Conservation (phyloP, 2,888 invertebrate species). For the Trachelus iudaicus region DNA sequence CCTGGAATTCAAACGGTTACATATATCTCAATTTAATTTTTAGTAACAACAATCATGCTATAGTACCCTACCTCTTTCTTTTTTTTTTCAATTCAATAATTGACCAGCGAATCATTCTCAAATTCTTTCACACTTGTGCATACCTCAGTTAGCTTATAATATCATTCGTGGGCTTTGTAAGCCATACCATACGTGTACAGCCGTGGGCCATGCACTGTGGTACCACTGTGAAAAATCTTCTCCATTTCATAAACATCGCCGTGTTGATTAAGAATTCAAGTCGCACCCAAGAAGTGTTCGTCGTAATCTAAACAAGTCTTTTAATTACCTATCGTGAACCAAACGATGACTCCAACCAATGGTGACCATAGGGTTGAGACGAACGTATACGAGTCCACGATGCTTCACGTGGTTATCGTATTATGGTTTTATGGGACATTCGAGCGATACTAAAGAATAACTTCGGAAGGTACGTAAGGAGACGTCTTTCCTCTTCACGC, state of each 20-base stretch:
- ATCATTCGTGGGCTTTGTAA: not conserved
- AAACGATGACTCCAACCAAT: slow-evolving; percentile 1
- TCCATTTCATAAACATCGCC: slow-evolving; percentile 19
- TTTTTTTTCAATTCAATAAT: not conserved
- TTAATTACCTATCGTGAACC: slow-evolving; percentile 16
- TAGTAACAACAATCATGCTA: not conserved
- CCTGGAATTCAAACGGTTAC: no score
- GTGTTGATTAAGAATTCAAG: slow-evolving; percentile 22
- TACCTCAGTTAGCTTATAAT: not conserved
- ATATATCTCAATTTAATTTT: no score
- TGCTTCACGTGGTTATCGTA: slow-evolving; percentile 11
- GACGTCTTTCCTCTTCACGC: not conserved
- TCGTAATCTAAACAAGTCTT: slow-evolving; percentile 24
- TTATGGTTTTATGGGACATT: slow-evolving; percentile 21
- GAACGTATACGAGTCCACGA: not conserved
- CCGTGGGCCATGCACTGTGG: not conserved
- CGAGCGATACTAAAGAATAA: slow-evolving; percentile 13
- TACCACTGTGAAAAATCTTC: slow-evolving; percentile 16
- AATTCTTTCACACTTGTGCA: not conserved
- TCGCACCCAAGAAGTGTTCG: slow-evolving; percentile 21
- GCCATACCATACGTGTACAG: not conserved
- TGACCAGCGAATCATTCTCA: not conserved
- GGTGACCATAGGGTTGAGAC: slow-evolving; percentile 3
- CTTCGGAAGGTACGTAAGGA: slow-evolving; percentile 8
- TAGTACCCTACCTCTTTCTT: not conserved